Percentiles rank a stretch among this genome's conserved stretches.
Conservation (phyloP, 1,140 invertebrate species). For the Panulirus ornatus region DNA sequence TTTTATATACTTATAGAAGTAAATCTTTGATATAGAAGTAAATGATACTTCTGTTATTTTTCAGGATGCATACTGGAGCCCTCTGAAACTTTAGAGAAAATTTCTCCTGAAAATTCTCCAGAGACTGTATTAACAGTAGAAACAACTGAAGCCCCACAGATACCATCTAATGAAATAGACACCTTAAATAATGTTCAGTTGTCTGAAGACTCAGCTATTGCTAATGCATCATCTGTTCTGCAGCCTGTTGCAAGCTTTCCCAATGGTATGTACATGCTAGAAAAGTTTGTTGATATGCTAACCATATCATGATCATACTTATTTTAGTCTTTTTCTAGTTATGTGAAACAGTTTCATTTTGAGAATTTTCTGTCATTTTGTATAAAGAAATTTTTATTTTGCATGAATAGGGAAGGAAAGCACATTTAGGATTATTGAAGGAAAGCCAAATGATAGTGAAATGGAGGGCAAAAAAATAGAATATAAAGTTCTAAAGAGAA, state of each 20-base stretch:
- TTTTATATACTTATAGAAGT: neutral
- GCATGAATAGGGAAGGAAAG: no score
- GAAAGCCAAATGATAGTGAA: no score
- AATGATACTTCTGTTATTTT: neutral
- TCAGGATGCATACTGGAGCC: neutral
- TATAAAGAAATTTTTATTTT: no score
- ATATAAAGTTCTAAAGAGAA: no score
- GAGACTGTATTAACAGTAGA: neutral
- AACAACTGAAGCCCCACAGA: conserved; percentile 8
- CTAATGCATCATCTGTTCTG: neutral
- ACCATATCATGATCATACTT: no score
- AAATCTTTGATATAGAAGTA: neutral
- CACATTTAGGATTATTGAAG: no score
- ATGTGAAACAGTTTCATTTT: no score
- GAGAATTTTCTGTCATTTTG: no score
- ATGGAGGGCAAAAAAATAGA: no score
- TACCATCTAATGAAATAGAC: neutral
- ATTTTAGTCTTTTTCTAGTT: no score
- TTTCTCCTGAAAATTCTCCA: neutral
- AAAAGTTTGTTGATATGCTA: no score
- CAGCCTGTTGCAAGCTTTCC: neutral
- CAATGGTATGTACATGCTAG: neutral
- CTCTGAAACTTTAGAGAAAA: neutral
- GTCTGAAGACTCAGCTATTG: neutral
- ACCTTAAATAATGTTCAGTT: neutral